Percentiles rank a stretch among this genome's conserved stretches.
phyloP scores from a whole-genome alignment of 2,113 vertebrate genomes.

The Pseudolaguvia tuberculata region DNA sequence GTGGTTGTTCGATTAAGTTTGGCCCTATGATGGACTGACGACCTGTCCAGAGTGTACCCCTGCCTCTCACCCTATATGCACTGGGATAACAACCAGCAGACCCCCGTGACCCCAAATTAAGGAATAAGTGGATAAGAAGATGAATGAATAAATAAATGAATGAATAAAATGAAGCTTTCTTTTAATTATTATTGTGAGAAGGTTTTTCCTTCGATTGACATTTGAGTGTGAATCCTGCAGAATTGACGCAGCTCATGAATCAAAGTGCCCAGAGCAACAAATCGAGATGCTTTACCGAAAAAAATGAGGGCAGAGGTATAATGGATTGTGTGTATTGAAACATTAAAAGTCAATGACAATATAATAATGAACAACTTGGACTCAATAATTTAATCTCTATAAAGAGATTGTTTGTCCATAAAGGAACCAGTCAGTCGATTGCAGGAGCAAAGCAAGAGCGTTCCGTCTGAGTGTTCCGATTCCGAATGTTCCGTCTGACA shows the following conservation, averaged over 20 bases:
- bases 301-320: background rate
- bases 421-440: conserved; percentile 15
- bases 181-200: background rate
- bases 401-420: conserved; percentile 13
- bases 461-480: conserved; percentile 9
- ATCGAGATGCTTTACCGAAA: background rate
- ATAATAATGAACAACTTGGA: conserved; percentile 3
- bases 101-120: too few species aligned
- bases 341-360: background rate
- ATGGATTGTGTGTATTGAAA: conserved; percentile 1
- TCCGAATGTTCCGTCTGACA: too few species aligned
- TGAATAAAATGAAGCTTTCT: background rate
- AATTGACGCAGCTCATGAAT: background rate
- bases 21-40: too few species aligned
- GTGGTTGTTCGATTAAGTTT: too few species aligned
- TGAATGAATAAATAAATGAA: too few species aligned
- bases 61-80: too few species aligned
- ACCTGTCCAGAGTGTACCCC: too few species aligned
- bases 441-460: background rate
- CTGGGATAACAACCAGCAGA: too few species aligned
- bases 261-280: background rate
- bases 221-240: background rate
- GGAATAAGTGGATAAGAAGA: too few species aligned
- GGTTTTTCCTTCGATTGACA: background rate
- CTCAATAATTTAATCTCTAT: conserved; percentile 25